Percentiles rank a stretch among this genome's conserved stretches.
Conservation (phyloP, 2,113 vertebrate genomes). For the Saiga tatarica region DNA sequence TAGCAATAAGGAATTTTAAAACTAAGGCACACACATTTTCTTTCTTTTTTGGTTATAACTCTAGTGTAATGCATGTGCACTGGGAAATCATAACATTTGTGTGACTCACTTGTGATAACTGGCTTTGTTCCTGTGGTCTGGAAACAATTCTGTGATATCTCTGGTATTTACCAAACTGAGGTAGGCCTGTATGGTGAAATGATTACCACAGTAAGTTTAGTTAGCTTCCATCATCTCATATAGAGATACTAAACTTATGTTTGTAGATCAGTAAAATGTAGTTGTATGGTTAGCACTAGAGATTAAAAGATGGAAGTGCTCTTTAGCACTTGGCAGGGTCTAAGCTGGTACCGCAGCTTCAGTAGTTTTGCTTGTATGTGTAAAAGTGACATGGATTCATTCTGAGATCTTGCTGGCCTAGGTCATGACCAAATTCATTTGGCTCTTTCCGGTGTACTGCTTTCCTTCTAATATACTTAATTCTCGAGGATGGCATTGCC, state of each 20-base stretch:
- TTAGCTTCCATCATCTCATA: not conserved
- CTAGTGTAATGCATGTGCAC: not conserved
- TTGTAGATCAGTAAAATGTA: not conserved
- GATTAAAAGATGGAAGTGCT: not conserved
- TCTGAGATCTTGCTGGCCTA: not conserved
- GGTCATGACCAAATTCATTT: not conserved
- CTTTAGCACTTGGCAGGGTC: not conserved
- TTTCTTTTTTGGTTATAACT: not conserved
- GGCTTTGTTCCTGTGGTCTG: not conserved
- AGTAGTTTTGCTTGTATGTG: not conserved
- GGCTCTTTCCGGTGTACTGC: not conserved
- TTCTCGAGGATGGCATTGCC: not conserved
- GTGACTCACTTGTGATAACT: not conserved
- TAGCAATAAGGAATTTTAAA: not conserved
- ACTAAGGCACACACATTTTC: not conserved
- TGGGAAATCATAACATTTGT: not conserved
- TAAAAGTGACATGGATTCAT: not conserved
- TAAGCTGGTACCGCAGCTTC: not conserved
- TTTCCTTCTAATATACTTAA: not conserved
- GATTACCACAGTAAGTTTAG: not conserved
- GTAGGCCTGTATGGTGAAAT: no score
- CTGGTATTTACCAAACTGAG: not conserved
- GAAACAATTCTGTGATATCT: not conserved
- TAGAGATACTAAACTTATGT: not conserved
- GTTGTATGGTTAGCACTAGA: not conserved